Percentiles rank a stretch among this genome's conserved stretches.
Conservation (phyloP, 2,888 invertebrate genomes). For the Lacanobia wlatinum region DNA sequence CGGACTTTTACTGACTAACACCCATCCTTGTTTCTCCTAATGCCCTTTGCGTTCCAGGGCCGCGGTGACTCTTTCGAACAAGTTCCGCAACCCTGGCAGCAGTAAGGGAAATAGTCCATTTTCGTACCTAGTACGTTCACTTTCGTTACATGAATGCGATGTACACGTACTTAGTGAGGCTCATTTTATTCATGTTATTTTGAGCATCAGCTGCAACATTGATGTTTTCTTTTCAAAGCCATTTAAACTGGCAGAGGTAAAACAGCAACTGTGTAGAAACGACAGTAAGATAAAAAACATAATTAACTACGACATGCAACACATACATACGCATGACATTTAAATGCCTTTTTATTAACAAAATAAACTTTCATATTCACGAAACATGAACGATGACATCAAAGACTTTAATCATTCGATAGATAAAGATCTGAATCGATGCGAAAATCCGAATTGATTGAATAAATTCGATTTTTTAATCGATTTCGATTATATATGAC, state of each 20-base stretch:
- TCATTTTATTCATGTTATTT: background rate
- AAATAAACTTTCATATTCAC: slow-evolving; percentile 57
- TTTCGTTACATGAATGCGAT: too few species aligned
- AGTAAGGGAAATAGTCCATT: too few species aligned
- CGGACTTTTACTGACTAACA: too few species aligned
- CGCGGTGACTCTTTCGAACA: too few species aligned
- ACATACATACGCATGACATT: slow-evolving; percentile 28
- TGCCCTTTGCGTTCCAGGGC: too few species aligned
- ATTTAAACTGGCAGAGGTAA: background rate
- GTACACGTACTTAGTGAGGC: background rate
- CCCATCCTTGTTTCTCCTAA: too few species aligned
- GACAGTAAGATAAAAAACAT: slow-evolving; percentile 5
- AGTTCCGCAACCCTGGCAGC: too few species aligned
- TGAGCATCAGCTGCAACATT: background rate
- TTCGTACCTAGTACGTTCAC: too few species aligned
- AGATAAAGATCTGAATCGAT: slow-evolving; percentile 80
- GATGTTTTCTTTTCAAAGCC: background rate
- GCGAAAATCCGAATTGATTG: slow-evolving; percentile 78
- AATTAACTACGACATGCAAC: slow-evolving; percentile 24
- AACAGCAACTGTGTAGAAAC: background rate
- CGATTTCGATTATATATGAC: slow-evolving; percentile 82
- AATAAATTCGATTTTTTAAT: slow-evolving; percentile 82
- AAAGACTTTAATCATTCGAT: slow-evolving; percentile 71
- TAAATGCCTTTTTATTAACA: slow-evolving; percentile 31
- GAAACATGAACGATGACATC: slow-evolving; percentile 57